These are phyloP conservation scores for Diadema setosum DNA, from an alignment of 35 echinoderm and acorn worm genomes.

Conservation along the genomic window DNA sequence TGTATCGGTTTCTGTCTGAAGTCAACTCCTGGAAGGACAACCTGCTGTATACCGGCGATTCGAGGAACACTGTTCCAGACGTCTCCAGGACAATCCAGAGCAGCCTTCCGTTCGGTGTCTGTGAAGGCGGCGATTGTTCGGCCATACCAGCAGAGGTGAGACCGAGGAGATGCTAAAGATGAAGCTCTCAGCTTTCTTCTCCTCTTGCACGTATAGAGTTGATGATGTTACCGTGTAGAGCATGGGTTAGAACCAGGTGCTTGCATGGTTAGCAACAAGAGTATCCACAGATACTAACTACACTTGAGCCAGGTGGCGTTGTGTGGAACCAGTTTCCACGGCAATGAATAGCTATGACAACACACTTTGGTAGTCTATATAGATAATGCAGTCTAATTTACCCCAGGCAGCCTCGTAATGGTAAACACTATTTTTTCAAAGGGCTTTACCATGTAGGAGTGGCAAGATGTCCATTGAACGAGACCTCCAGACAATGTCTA, in stretches of 20 bases:
- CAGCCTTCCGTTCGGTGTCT: neutral
- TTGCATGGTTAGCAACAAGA: neutral
- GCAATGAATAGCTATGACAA: too few species aligned
- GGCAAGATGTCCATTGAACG: too few species aligned
- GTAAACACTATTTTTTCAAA: too few species aligned
- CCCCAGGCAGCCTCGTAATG: too few species aligned
- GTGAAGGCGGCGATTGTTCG: neutral
- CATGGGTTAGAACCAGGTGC: neutral
- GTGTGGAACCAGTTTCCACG: too few species aligned
- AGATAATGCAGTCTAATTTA: too few species aligned
- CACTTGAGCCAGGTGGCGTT: neutral
- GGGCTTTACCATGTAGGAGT: too few species aligned
- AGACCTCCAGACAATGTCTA: too few species aligned
- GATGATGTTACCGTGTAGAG: neutral
- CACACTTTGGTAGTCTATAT: too few species aligned
- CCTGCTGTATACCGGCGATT: neutral
- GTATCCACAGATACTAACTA: neutral
- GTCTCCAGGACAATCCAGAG: neutral
- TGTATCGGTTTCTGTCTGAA: too few species aligned
- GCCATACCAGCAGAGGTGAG: neutral
- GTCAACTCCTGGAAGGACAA: neutral
- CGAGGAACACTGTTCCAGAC: neutral
- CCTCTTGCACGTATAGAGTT: too few species aligned
- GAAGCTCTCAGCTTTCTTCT: neutral
- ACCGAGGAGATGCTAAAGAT: neutral